phyloP scores from a whole-genome alignment of 1,140 invertebrate genomes.

The Drosophila auraria region DNA sequence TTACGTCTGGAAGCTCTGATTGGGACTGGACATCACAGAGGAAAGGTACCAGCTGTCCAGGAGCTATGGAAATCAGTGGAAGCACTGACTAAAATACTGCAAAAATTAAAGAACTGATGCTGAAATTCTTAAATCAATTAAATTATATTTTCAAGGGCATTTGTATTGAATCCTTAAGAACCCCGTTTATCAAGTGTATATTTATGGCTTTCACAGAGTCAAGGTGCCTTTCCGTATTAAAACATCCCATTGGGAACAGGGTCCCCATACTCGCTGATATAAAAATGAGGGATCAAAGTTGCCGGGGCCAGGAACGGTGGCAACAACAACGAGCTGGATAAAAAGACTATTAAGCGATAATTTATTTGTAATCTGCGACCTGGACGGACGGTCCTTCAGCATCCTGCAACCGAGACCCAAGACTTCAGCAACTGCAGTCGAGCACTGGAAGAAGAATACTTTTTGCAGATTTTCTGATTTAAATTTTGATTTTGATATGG shows the following conservation, averaged over 20 bases:
- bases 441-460: slow-evolving; percentile 1
- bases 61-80: not conserved
- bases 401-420: slow-evolving; percentile 29
- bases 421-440: slow-evolving; percentile 12
- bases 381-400: slow-evolving; percentile 50
- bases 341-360: slow-evolving; percentile 82
- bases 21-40: not conserved
- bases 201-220: not conserved
- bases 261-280: slow-evolving; percentile 28
- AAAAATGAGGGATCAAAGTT: slow-evolving; percentile 64
- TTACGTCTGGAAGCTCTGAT: not conserved
- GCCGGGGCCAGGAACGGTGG: not conserved
- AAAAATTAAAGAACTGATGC: not conserved
- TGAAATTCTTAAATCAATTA: not conserved
- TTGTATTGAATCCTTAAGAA: not conserved
- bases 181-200: not conserved
- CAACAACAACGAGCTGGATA: slow-evolving; percentile 38
- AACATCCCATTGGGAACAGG: slow-evolving; percentile 14
- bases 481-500: not conserved
- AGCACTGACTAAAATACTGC: not conserved
- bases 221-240: slow-evolving; percentile 19
- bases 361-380: slow-evolving; percentile 81
- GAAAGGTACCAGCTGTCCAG: not conserved
- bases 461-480: no score
- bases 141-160: not conserved